Evolutionary conservation across 2,113 vertebrate species (phyloP).

Genomic region (Archocentrus centrarchus): DNA sequence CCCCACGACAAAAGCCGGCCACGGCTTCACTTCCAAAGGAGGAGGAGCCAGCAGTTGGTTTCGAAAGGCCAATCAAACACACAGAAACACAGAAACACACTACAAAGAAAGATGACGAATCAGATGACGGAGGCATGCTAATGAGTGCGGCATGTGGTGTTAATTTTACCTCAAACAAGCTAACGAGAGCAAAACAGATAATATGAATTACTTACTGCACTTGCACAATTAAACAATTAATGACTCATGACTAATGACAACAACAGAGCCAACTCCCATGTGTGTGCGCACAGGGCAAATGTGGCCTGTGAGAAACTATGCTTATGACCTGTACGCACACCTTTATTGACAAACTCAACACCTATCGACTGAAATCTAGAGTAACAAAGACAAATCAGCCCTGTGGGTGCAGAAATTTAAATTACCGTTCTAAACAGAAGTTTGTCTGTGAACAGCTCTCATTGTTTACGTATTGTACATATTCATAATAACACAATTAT

Average conservation of each 20-base stretch:
- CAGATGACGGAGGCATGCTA: conserved; percentile 8
- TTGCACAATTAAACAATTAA: conserved; percentile 20
- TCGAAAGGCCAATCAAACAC: background rate
- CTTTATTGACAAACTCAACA: background rate
- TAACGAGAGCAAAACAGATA: background rate
- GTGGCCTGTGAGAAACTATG: background rate
- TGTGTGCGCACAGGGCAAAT: background rate
- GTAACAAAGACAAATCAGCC: too few relatives aligned
- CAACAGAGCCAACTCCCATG: background rate
- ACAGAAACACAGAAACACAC: background rate
- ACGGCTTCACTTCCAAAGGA: background rate
- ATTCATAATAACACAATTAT: too few relatives aligned
- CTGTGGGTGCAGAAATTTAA: background rate
- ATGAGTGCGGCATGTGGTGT: conserved; percentile 17
- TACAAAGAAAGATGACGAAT: conserved; percentile 11
- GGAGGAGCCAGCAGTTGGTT: background rate
- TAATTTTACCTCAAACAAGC: conserved; percentile 22
- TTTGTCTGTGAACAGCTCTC: background rate
- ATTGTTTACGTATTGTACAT: background rate
- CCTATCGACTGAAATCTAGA: too few relatives aligned
- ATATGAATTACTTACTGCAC: background rate
- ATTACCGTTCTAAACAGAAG: background rate
- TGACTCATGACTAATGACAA: conserved; percentile 11
- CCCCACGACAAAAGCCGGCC: background rate
- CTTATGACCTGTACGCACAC: background rate